Evolutionary conservation across 1,140 invertebrate species (phyloP).

Genomic region (Elysia chlorotica): DNA sequence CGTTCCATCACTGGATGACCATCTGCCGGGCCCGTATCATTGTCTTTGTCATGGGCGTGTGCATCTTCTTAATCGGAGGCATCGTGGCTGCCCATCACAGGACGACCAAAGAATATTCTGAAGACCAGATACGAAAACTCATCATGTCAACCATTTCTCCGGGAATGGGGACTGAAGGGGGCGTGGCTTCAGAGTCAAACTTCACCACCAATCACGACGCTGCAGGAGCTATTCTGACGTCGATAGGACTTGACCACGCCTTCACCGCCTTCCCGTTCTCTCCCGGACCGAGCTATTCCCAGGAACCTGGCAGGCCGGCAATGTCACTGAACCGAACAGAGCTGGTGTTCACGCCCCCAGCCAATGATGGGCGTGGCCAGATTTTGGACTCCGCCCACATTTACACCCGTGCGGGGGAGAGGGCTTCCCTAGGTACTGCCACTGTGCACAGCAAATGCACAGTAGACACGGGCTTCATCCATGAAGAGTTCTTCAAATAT

Average conservation of each 20-base stretch:
- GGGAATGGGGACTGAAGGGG: background rate
- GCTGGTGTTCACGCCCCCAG: background rate
- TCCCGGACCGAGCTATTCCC: background rate
- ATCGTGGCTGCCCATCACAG: slow-evolving; percentile 36
- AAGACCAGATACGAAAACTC: too few species aligned
- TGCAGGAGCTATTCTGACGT: background rate
- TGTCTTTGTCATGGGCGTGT: slow-evolving; percentile 31
- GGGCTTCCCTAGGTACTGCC: background rate
- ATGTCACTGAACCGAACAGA: background rate
- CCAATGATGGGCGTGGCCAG: background rate
- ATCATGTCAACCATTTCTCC: background rate
- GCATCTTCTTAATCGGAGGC: slow-evolving; percentile 39
- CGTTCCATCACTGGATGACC: slow-evolving; percentile 46
- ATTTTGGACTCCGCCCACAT: background rate
- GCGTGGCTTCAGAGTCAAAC: background rate
- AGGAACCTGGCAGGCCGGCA: background rate
- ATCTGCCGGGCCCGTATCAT: slow-evolving; percentile 42
- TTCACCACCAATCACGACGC: background rate
- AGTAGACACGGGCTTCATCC: slow-evolving; percentile 6
- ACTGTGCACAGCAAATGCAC: background rate
- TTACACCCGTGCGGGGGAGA: background rate
- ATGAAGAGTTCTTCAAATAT: slow-evolving; percentile 22
- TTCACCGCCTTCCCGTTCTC: background rate
- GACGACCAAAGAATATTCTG: slow-evolving; percentile 8
- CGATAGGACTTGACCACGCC: background rate